Percentiles rank a stretch among this genome's conserved stretches.
These are phyloP conservation scores for Ursus arctos DNA, from an alignment of 2,113 vertebrate species.

Conservation along the genomic window DNA sequence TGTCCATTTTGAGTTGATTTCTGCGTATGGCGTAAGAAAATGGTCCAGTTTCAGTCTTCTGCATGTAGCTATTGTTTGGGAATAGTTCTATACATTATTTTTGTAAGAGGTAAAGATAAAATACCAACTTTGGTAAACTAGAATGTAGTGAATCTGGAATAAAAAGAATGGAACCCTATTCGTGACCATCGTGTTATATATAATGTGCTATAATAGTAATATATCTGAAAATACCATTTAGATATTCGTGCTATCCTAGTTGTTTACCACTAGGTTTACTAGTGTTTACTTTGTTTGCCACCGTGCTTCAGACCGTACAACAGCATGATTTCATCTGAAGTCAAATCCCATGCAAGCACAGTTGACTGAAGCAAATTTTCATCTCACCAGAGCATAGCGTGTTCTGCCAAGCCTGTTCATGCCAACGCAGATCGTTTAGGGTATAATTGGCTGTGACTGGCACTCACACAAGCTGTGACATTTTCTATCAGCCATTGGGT, in stretches of 20 bases:
- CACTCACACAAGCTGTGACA: not conserved
- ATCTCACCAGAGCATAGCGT: not conserved
- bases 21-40: not conserved
- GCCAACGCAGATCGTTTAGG: not conserved
- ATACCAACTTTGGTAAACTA: not conserved
- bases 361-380: slow-evolving; percentile 29
- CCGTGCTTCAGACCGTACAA: not conserved
- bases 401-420: not conserved
- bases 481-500: not conserved
- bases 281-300: not conserved
- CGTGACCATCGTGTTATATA: not conserved
- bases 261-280: not conserved
- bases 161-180: not conserved
- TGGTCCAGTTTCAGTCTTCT: not conserved
- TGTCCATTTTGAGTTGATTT: not conserved
- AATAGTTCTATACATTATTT: not conserved
- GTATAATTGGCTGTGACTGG: slow-evolving; percentile 16
- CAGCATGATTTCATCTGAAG: not conserved
- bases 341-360: not conserved
- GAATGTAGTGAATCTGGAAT: not conserved
- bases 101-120: not conserved
- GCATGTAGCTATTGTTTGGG: not conserved
- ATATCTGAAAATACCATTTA: not conserved
- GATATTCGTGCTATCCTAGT: not conserved
- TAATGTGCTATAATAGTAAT: not conserved